A percentile compares a stretch with the other conserved stretches of the same genome.
phyloP scores from a whole-genome alignment of 2,797 vertebrate genomes.

The Syngnathus acus region DNA sequence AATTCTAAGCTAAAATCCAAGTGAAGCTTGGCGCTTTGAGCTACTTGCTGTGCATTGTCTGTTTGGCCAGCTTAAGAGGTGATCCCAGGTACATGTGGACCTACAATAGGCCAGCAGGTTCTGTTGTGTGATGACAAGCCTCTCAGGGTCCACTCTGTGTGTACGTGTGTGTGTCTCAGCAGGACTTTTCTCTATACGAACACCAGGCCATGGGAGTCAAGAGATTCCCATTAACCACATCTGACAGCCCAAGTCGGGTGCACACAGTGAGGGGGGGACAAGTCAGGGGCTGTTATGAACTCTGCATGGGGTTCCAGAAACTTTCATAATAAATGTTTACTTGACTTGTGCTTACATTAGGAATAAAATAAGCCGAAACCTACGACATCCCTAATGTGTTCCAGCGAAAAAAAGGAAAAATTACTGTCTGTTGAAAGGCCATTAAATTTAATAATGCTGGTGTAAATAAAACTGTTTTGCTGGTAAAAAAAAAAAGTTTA shows the following conservation, averaged over 20 bases:
- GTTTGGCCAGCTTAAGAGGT: conserved; percentile 46
- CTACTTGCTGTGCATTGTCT: conserved; percentile 37
- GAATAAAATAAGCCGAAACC: background rate
- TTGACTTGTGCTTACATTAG: background rate
- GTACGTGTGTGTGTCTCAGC: conserved; percentile 51
- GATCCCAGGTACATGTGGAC: conserved; percentile 50
- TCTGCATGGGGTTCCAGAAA: background rate
- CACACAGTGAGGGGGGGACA: conserved; percentile 46
- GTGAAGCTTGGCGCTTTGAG: conserved; percentile 23
- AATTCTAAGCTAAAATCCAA: conserved; percentile 19
- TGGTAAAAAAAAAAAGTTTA: too few species aligned
- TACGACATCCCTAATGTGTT: too few species aligned
- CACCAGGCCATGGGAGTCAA: conserved; percentile 32
- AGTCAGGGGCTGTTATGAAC: conserved; percentile 32
- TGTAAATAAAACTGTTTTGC: too few species aligned
- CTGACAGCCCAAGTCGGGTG: conserved; percentile 59
- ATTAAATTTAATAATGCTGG: too few species aligned
- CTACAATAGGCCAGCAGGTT: conserved; percentile 62
- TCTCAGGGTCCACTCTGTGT: conserved; percentile 28
- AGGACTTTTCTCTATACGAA: conserved; percentile 48
- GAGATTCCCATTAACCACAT: conserved; percentile 58
- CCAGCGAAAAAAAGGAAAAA: too few species aligned
- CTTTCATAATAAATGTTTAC: background rate
- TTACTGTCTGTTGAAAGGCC: too few species aligned
- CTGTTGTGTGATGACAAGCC: conserved; percentile 53